Conservation (phyloP, 2,888 invertebrate genomes). For the Diplolepis rosae region DNA sequence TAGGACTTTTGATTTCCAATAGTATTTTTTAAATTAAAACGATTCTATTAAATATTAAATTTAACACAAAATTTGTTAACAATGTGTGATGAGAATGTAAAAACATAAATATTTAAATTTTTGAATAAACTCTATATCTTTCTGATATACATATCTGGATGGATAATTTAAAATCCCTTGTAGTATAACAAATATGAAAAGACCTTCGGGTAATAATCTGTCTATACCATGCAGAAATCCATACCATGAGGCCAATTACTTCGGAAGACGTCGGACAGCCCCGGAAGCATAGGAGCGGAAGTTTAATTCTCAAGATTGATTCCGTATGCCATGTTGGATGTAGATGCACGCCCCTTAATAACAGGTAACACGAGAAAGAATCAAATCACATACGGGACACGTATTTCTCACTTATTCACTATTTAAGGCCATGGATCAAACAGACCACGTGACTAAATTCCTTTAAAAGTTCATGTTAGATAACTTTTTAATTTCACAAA, state of each 20-base stretch:
- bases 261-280: constrained; percentile 33
- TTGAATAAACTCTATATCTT: neutral
- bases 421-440: no score
- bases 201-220: constrained; percentile 27
- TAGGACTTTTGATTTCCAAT: no score
- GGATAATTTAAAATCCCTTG: neutral
- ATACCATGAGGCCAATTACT: constrained; percentile 25
- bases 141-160: neutral
- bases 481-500: no score
- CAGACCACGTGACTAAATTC: no score
- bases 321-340: constrained; percentile 62
- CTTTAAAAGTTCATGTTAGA: no score
- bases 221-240: constrained; percentile 24
- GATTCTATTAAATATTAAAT: no score
- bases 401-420: constrained; percentile 34
- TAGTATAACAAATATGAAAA: constrained; percentile 9
- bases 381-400: constrained; percentile 46
- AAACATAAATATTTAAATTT: neutral
- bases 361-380: constrained; percentile 44
- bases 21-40: no score
- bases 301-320: constrained; percentile 69
- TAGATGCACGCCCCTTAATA: constrained; percentile 56
- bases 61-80: no score
- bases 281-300: constrained; percentile 64
- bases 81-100: no score